Percentiles rank a stretch among this genome's conserved stretches.
Conservation (phyloP, 1,140 invertebrate genomes). For the Planococcus citri region DNA sequence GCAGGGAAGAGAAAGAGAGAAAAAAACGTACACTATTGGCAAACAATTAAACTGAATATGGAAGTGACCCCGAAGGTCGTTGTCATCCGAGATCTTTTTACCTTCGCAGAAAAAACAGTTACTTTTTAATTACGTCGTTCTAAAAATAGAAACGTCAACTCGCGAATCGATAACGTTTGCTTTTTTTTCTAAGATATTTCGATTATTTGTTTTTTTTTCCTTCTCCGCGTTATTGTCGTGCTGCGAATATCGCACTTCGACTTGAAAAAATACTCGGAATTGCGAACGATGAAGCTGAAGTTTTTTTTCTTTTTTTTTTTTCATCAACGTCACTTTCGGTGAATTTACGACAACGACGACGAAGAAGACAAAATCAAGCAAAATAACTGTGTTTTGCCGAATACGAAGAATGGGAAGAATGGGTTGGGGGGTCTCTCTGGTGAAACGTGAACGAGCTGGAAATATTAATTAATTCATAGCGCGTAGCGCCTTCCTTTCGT, state of each 20-base stretch:
- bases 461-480: too few relatives aligned
- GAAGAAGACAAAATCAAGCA: too few relatives aligned
- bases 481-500: too few relatives aligned
- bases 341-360: too few relatives aligned
- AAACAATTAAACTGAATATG: neutral
- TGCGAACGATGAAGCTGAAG: too few relatives aligned
- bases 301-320: too few relatives aligned
- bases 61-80: neutral
- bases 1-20: conserved; percentile 17
- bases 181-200: conserved; percentile 16
- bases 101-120: conserved; percentile 2
- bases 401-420: too few relatives aligned
- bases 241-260: neutral
- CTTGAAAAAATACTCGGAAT: neutral
- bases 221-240: neutral
- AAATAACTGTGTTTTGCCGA: too few relatives aligned
- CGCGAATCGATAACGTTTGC: neutral
- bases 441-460: too few relatives aligned
- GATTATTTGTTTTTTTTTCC: conserved; percentile 16
- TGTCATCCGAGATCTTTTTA: neutral
- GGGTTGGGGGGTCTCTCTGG: too few relatives aligned
- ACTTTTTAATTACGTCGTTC: neutral
- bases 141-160: neutral
- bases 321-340: too few relatives aligned
- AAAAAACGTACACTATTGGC: neutral